Base-by-base conservation (phyloP, 1,140 invertebrate species). In the Drosophila gunungcola region DNA sequence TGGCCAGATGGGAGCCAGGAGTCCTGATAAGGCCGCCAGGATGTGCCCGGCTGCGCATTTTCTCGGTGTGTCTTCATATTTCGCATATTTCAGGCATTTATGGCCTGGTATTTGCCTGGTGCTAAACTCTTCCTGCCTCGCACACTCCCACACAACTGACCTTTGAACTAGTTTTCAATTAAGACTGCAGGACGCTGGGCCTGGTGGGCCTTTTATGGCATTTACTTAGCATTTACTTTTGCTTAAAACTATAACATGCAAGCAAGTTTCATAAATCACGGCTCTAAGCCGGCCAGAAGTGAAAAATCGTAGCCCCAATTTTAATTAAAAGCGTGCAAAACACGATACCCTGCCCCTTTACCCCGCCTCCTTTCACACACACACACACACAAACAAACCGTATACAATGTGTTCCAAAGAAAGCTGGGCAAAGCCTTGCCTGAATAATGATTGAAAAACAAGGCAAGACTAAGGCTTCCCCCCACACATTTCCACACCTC, bases 251-350 rank as follows among this genome's bases (percentile, higher is more conserved):
- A 83, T 79, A 88, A 88, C 79, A 82, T 83, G 79, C 85, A 86
- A 86, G 83, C 84, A 86, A 80, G 84, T 80, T 86, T 88, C 83
- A 86, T 86, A 86, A 86, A 86, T 86, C 83, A 86, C 83, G 78
- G 84, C 75, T 49, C 65, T 83, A 83, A 86, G 83, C 79, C 79
- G 52, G 61, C 70, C 73, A 79, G 72, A 89, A 88, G 83, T 88
- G 83, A 86, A 86, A 86, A 86, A 86, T 86, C 83, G 84, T 83
- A 86, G 62, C 83, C 83, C 83, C 80, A 88, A 72, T 88, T 88
- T 88, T 88, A 88, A 88, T 88, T 88, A 88, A 88, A 88, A 88
- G 84, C 84, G 83, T 89, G 84, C 83, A 88, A 88, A 86, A 89
- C 84, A 89, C 84, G 84, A 89, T 88, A 88, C 84, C 78, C 76